Conservation (phyloP, 2,797 vertebrate genomes). For the Apogon talboti region DNA sequence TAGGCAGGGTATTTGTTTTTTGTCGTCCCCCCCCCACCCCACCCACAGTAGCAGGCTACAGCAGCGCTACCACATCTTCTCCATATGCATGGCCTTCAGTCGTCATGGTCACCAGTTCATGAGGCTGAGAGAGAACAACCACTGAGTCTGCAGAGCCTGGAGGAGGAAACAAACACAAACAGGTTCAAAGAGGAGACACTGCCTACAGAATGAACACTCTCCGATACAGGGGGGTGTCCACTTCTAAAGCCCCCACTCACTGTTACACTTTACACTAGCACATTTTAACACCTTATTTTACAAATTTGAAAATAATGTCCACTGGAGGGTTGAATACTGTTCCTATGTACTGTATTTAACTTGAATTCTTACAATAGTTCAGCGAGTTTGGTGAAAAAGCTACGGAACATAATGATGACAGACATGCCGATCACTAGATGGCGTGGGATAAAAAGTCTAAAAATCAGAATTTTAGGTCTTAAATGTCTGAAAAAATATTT, state of each 20-base stretch:
- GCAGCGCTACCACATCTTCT: slow-evolving; percentile 85
- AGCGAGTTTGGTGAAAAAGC: no score
- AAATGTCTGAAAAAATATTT: no score
- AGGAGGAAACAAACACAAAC: slow-evolving; percentile 13
- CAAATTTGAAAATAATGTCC: no score
- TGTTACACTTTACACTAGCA: no score
- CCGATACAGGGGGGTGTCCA: background rate
- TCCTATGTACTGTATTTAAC: no score
- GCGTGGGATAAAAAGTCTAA: no score
- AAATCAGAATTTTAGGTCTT: no score
- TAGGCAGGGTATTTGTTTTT: slow-evolving; percentile 19
- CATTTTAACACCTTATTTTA: no score
- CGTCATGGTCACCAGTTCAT: slow-evolving; percentile 86
- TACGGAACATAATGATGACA: no score
- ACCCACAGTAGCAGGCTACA: slow-evolving; percentile 64
- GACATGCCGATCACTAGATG: no score
- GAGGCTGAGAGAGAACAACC: slow-evolving; percentile 83
- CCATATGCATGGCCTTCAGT: slow-evolving; percentile 81
- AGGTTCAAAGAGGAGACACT: slow-evolving; percentile 2
- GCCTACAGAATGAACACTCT: background rate
- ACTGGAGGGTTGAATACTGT: no score
- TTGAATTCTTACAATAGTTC: background rate
- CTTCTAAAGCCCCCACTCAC: background rate
- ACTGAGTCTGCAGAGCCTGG: slow-evolving; percentile 82
- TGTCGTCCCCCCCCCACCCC: background rate